Evolutionary conservation across 2,888 invertebrate genomes (phyloP).

Genomic region (Ganaspis brasiliensis): DNA sequence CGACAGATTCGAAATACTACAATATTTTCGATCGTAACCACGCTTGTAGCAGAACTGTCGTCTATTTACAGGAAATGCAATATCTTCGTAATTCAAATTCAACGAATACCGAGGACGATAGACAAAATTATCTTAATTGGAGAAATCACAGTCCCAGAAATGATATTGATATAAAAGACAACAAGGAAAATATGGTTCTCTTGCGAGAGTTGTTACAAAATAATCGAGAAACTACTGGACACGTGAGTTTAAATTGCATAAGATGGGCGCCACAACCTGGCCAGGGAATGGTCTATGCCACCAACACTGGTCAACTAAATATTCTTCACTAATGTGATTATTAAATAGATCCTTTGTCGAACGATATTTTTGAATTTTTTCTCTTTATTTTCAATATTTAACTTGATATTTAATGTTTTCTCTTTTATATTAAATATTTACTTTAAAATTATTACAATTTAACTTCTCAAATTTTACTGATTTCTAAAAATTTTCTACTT

Average conservation of each 20-base stretch:
- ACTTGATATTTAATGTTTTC: background rate
- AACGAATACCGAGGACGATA: conserved; percentile 59
- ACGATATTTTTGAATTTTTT: conserved; percentile 27
- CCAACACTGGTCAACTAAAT: conserved; percentile 91
- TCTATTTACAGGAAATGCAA: conserved; percentile 1
- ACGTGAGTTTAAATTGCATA: conserved; percentile 91
- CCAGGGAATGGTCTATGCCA: conserved; percentile 92
- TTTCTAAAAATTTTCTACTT: too few species aligned
- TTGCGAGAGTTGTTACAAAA: conserved; percentile 86
- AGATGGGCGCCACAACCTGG: conserved; percentile 92
- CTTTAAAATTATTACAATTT: background rate
- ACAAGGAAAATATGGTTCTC: conserved; percentile 80
- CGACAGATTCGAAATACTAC: conserved; percentile 57
- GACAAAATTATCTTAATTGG: conserved; percentile 56
- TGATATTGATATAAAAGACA: conserved; percentile 66
- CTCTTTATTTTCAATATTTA: background rate
- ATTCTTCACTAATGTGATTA: conserved; percentile 81
- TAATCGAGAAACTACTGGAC: conserved; percentile 83
- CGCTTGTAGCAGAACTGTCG: conserved; percentile 64
- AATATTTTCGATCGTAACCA: conserved; percentile 56
- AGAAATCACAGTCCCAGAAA: conserved; percentile 55
- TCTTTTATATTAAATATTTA: background rate
- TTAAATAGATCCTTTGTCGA: background rate
- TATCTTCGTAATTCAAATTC: conserved; percentile 40
- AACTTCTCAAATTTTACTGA: too few species aligned